phyloP scores from a whole-genome alignment of 1,140 invertebrate species.

The Calliphora vicina region DNA sequence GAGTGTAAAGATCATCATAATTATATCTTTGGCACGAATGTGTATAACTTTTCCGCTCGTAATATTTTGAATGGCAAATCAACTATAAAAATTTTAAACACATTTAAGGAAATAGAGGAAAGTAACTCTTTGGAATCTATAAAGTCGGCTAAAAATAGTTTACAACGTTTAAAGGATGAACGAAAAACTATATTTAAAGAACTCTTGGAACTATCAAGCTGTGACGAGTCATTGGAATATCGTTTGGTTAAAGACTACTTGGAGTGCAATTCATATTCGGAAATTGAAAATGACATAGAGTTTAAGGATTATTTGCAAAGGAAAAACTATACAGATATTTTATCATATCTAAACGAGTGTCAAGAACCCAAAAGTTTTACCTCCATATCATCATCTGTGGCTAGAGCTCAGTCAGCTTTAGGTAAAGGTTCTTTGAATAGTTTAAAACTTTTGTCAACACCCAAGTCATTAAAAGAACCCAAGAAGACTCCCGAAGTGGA shows the following conservation, averaged over 20 bases:
- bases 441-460: conserved; percentile 47
- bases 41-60: conserved; percentile 51
- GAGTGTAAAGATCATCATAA: conserved; percentile 37
- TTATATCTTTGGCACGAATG: conserved; percentile 53
- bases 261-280: conserved; percentile 55
- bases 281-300: conserved; percentile 55
- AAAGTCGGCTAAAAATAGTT: conserved; percentile 40
- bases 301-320: conserved; percentile 56
- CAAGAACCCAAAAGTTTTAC: conserved; percentile 46
- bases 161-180: conserved; percentile 51
- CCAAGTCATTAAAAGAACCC: conserved; percentile 45
- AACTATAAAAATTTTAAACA: conserved; percentile 50
- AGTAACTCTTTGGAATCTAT: background rate
- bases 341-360: conserved; percentile 52
- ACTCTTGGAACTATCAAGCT: conserved; percentile 55
- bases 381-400: conserved; percentile 50
- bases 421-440: conserved; percentile 46
- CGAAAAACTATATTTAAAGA: conserved; percentile 54
- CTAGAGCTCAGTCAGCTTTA: conserved; percentile 49
- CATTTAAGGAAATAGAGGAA: conserved; percentile 47
- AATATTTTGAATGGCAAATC: conserved; percentile 54
- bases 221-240: conserved; percentile 55
- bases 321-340: conserved; percentile 55
- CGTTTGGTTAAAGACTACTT: conserved; percentile 54
- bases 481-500: conserved; percentile 42